Base-by-base conservation (phyloP, 2,888 invertebrate species). In the Pristionchus maxplancki region DNA sequence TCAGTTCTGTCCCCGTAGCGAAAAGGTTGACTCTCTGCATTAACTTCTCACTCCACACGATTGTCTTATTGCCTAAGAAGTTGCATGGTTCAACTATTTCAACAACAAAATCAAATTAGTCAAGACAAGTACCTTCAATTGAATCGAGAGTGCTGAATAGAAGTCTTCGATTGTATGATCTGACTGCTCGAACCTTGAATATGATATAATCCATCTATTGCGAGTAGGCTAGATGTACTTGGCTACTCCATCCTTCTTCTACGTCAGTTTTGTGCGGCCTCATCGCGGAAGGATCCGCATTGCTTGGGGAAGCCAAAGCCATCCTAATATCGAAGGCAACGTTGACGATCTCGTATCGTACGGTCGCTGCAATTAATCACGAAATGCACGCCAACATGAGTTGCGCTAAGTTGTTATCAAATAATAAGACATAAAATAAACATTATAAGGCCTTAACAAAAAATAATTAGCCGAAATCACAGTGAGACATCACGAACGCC, bases 101-200 rank as follows among this genome's bases (percentile, higher is more conserved):
- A 17, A 24, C 31, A 50, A 50, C 4, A 5, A 31, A 5, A 28
- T 1, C 48, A 82, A 0, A 31, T 31, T 11, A 1, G 28, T 37
- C 11, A 13, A 28, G 28, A 20, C 1, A 37, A 17, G 9, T 89
- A 28, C 94, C 94, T 34, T 94, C 93, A 50, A 92, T 88, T 0
- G 89, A 85, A 64, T 93, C 92, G 28, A 94, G 89, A n/a, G 90
- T 90, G 31, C 91, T 90, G 90, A 93, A 93, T 0, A 94, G 89
- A 28, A 92, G 89, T 37, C 89, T 87, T 86, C 91, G 89, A 87
- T 90, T 90, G 87, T 91, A 90, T 17, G 93, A 91, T 28, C 90
- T 87, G 2, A 89, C 89, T 67, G 88, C 90, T 85, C 89, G 89
- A 44, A 92, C 90, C 88, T 88, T 8, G 50, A 67, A 71, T 1